A percentile compares a stretch with the other conserved stretches of the same genome.
Conservation (phyloP, 2,888 invertebrate species). For the Seira musarum region DNA sequence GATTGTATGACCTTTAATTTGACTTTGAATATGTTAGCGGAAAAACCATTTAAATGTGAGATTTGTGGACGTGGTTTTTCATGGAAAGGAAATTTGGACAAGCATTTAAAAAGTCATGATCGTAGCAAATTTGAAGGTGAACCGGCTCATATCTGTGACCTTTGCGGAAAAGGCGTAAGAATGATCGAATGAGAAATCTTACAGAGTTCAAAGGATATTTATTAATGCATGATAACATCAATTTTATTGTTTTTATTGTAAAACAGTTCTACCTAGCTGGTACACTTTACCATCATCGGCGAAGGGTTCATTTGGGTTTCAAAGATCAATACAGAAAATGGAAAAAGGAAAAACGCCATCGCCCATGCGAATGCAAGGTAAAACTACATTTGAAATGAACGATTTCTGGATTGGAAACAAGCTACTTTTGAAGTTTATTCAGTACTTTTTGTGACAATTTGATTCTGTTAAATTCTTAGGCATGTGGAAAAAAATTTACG, state of each 20-base stretch:
- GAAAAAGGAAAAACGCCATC: background rate
- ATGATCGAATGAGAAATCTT: background rate
- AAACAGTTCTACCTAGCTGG: background rate
- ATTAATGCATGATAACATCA: background rate
- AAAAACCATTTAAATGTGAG: conserved; percentile 34
- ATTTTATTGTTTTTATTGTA: conserved; percentile 1
- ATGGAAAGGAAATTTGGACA: conserved; percentile 38
- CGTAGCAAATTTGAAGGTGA: conserved; percentile 36
- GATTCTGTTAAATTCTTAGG: too few species aligned
- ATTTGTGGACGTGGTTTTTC: background rate
- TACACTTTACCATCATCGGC: conserved; percentile 37
- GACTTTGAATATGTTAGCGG: conserved; percentile 17
- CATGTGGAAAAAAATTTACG: conserved; percentile 34
- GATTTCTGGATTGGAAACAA: conserved; percentile 1
- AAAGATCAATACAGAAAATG: background rate
- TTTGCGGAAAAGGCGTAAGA: conserved; percentile 25
- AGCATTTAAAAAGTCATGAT: conserved; percentile 50
- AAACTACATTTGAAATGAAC: background rate
- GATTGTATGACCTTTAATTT: background rate
- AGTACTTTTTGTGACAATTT: conserved; percentile 22
- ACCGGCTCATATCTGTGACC: conserved; percentile 37
- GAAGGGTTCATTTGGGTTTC: conserved; percentile 25
- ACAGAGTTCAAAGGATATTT: background rate
- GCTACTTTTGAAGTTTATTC: conserved; percentile 22
- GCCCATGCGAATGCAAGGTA: conserved; percentile 24